These are phyloP conservation scores for Beaufortia kweichowensis DNA, from an alignment of 2,113 vertebrate genomes.

Conservation along the genomic window DNA sequence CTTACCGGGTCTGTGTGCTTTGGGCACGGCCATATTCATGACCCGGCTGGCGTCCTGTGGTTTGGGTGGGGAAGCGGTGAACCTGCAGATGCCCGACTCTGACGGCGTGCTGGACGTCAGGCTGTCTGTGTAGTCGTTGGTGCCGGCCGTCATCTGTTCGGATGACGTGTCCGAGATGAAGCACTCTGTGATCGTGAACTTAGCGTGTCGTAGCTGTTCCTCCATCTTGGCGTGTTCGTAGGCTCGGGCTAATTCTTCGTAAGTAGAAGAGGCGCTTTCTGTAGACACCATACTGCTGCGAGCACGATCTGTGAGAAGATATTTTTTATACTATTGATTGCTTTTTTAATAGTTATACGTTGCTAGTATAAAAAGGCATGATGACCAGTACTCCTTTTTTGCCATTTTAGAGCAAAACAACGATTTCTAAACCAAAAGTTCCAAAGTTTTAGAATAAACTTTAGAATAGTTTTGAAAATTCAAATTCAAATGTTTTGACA, in stretches of 20 bases:
- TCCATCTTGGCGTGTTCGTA: slow-evolving; percentile 99
- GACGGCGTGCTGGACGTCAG: slow-evolving; percentile 97
- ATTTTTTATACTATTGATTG: background rate
- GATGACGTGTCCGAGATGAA: slow-evolving; percentile 99
- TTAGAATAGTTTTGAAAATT: no score
- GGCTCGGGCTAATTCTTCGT: slow-evolving; percentile 94
- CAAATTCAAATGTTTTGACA: no score
- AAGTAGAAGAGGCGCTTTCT: slow-evolving; percentile 98
- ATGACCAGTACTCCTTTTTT: no score
- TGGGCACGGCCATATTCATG: slow-evolving; percentile 96
- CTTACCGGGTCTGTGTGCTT: slow-evolving; percentile 98
- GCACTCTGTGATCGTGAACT: slow-evolving; percentile 99
- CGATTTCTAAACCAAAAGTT: no score
- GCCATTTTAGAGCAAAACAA: no score
- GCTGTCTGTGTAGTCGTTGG: slow-evolving; percentile 99
- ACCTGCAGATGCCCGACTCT: slow-evolving; percentile 98
- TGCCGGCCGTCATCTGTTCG: slow-evolving; percentile 97
- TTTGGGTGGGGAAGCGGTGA: slow-evolving; percentile 96
- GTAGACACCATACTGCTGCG: slow-evolving; percentile 99
- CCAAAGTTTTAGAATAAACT: no score
- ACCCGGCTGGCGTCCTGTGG: slow-evolving; percentile 96
- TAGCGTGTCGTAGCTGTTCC: slow-evolving; percentile 96
- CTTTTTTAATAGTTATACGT: no score
- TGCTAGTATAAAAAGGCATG: no score
- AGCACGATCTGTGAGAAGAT: slow-evolving; percentile 80